Percentiles rank a stretch among this genome's conserved stretches.
Evolutionary conservation across 1,140 invertebrate genomes (phyloP).

Genomic region (Tyrophagus putrescentiae): DNA sequence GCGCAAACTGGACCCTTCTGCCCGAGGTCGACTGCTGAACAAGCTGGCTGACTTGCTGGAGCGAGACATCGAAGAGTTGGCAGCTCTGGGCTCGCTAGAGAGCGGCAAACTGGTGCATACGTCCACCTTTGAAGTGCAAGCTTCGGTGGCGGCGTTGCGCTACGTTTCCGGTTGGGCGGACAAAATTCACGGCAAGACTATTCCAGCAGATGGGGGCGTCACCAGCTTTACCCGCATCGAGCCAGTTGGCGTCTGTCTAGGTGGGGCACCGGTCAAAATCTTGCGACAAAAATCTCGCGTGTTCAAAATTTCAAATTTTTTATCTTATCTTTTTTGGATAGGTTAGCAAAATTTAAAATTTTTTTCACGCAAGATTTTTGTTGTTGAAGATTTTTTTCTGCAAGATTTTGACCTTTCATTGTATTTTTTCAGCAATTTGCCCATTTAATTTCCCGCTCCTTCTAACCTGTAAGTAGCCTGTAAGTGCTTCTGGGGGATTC

Average conservation of each 20-base stretch:
- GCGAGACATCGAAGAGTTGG: conserved; percentile 55
- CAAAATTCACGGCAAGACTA: conserved; percentile 75
- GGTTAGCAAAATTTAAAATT: too few species aligned
- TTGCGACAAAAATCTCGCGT: too few species aligned
- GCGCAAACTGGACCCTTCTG: conserved; percentile 76
- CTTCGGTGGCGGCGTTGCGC: conserved; percentile 45
- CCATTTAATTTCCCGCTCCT: conserved; percentile 45
- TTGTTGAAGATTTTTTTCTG: too few species aligned
- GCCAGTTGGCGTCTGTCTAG: conserved; percentile 42
- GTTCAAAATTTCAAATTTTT: too few species aligned
- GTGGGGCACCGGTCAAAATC: conserved; percentile 35
- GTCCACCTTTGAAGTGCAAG: conserved; percentile 49
- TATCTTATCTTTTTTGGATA: too few species aligned
- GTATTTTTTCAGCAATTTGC: too few species aligned
- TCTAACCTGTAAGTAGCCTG: too few species aligned
- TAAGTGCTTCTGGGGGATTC: too few species aligned
- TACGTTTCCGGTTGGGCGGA: conserved; percentile 85
- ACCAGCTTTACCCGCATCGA: conserved; percentile 41
- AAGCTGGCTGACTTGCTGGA: conserved; percentile 68
- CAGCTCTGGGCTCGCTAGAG: conserved; percentile 59
- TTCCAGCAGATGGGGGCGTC: conserved; percentile 47
- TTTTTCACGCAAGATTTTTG: too few species aligned
- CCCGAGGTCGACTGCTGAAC: conserved; percentile 60
- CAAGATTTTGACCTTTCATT: too few species aligned
- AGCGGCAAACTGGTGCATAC: conserved; percentile 67